Base-by-base conservation (phyloP, 2,797 vertebrate species). In the Alosa sapidissima region DNA sequence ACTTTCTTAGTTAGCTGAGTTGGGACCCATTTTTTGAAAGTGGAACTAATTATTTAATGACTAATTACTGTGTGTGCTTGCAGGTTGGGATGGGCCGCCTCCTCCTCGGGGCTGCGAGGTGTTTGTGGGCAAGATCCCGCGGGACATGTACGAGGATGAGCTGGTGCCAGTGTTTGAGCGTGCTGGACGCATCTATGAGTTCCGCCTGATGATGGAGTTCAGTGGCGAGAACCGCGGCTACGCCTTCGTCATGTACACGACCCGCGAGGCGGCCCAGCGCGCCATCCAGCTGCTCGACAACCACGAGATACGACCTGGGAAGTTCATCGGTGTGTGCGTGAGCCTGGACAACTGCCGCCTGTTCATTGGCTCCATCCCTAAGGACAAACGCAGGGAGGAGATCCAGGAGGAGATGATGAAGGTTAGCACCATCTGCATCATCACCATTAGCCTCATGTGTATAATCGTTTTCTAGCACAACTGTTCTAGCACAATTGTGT, bases 151-250 rank as follows among this genome's bases (percentile, higher is more conserved):
- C 86, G 98, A 99, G 87, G 97, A 99, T 89, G 94, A 97, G 83
- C 92, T 99, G 88, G 97, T 99, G 51, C 98, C 98, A 24, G 93
- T 98, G 89, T 99, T 99, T 0, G 96, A 97, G 93, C 94, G 90
- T 85, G 97, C 96, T 9, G 98, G 98, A 4, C 93, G 89, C 84
- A 97, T 99, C 92, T 99, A 99, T 84, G 98, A 98, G 93, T 96
- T 99, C 92, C 94, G 98, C 13, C 93, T 99, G 90, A 99, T 99
- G 98, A 97, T 99, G 98, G 97, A 99, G 91, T 99, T 99, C 94
- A 99, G 96, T 41, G 98, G 98, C 36, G 96, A 98, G 91, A 99
- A 99, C 93, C 94, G 98, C n/a, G 98, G 98, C 90, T 99, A 98
- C 84, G 98, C 97, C 86, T 99, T 99, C 89, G 96, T 98, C 86